Conservation (phyloP, 2,888 invertebrate species). For the Prosapia bicincta region DNA sequence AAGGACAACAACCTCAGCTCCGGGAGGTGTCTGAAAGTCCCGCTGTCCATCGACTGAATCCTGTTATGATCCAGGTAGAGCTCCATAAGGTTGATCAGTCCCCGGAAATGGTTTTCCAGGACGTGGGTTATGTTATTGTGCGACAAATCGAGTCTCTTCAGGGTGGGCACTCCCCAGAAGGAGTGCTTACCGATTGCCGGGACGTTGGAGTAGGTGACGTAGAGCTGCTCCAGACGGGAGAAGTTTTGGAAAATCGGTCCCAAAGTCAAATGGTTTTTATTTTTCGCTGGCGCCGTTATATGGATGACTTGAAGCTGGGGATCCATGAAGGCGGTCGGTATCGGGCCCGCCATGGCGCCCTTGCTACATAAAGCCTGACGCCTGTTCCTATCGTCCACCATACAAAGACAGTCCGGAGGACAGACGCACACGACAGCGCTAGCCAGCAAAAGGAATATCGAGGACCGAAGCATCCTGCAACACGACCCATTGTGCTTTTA, state of each 20-base stretch:
- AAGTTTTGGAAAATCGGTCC: slow-evolving; percentile 47
- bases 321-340: slow-evolving; percentile 64
- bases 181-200: slow-evolving; percentile 75
- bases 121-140: slow-evolving; percentile 66
- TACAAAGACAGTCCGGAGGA: slow-evolving; percentile 62
- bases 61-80: slow-evolving; percentile 70
- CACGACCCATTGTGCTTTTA: no score
- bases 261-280: slow-evolving; percentile 44
- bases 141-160: slow-evolving; percentile 62
- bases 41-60: slow-evolving; percentile 70
- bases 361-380: slow-evolving; percentile 49
- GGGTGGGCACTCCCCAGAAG: slow-evolving; percentile 70
- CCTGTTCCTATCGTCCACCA: slow-evolving; percentile 56
- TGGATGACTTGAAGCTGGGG: slow-evolving; percentile 49
- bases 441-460: neutral
- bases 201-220: slow-evolving; percentile 67
- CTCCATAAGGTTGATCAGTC: slow-evolving; percentile 66
- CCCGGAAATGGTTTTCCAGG: slow-evolving; percentile 70
- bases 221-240: slow-evolving; percentile 62
- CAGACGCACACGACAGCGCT: slow-evolving; percentile 46
- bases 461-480: neutral
- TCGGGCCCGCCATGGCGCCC: slow-evolving; percentile 60
- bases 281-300: slow-evolving; percentile 44
- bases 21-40: slow-evolving; percentile 69
- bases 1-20: slow-evolving; percentile 64